Base-by-base conservation (phyloP, 2,888 invertebrate genomes). In the Frankliniella fusca region DNA sequence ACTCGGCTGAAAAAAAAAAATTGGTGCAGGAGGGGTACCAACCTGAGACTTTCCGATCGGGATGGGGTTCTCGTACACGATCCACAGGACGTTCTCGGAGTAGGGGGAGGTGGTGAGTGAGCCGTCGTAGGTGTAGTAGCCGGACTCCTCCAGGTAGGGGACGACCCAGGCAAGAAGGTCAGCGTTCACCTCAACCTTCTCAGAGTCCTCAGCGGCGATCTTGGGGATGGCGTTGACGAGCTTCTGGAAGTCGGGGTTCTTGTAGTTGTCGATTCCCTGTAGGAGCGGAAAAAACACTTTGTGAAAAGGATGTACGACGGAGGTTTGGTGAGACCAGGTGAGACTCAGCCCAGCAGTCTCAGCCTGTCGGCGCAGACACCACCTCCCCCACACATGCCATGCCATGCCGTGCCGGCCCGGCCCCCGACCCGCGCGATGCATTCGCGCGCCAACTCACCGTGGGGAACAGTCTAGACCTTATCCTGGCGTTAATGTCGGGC, bases 101-200 rank as follows among this genome's bases (percentile, higher is more conserved):
- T 85, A 86, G 12, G 90, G 90, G 5, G 90, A 90, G 12, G 90
- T 90, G 50, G 90, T 90, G 83, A 90, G 85, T 1, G 90, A 90
- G 0, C 90, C 90, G 70, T 86, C 86, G 84, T 90, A 90, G 3
- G 89, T 89, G 89, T 23, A 76, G 70, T 76, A 76, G 70, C 70
- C 70, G 27, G 12, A 12, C 23, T n/a, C 12, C 23, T 23, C 10
- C 70, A 76, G 70, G 70, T 12, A 12, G 70, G 70, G 70, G 23
- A 27, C 2, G 23, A 23, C 70, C 70, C 70, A 76, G 27, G 70
- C 27, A 27, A 76, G 70, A 9, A 76, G 70, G 70, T 76, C 27
- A 27, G 70, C 70, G 23, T 76, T 3, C 27, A 10, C 12, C 70
- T 76, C 70, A 10, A 76, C 27, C 70, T 76, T 76, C 8, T 27